Base-by-base conservation (phyloP, 2,797 vertebrate species). In the Antrozous pallidus region DNA sequence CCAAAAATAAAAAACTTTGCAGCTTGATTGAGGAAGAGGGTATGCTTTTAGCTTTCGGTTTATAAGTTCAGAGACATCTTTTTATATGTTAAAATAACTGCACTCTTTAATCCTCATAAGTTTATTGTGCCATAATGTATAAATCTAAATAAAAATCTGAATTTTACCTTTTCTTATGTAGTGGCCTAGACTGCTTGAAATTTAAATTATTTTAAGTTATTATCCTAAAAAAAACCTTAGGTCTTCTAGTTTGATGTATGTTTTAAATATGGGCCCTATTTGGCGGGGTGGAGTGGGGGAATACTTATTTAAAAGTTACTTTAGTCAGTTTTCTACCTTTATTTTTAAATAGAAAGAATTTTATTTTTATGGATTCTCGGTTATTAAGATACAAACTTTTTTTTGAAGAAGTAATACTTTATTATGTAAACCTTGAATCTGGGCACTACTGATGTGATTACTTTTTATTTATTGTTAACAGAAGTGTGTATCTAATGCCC, bases 401-500 rank as follows among this genome's bases (percentile, higher is more conserved):
- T 90, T 94, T 91, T 47, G 1, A 95, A 77, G 38, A 79, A 93
- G 28, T 84, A 9, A 6, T 95, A 77, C 3, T 81, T 89, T 90
- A 4, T 88, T 75, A 67, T 81, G 38, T 91, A 92, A 90, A 93
- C 80, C 8, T 49, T 75, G 65, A 54, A 47, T 93, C 36, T 74
- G 88, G 36, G 14, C 88, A 79, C 42, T 77, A 45, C 45, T 96
- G 31, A 88, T 38, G 22, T 91, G 71, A 42, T 67, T 86, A 81
- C 16, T 90, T 94, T 84, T 89, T 82, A 61, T 91, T 97, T 94
- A 80, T 20, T 24, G 0, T 94, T 93, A 94, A 83, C 96, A 99
- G 99, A 99, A 98, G 93, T 99, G 99, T 97, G 96, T 97, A 1
- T 98, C 98, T 97, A 98, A 98, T 1, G 98, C 98, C 33, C 99